These are phyloP conservation scores for Festucalex cinctus DNA, from an alignment of 2,113 vertebrate genomes.

Conservation along the genomic window DNA sequence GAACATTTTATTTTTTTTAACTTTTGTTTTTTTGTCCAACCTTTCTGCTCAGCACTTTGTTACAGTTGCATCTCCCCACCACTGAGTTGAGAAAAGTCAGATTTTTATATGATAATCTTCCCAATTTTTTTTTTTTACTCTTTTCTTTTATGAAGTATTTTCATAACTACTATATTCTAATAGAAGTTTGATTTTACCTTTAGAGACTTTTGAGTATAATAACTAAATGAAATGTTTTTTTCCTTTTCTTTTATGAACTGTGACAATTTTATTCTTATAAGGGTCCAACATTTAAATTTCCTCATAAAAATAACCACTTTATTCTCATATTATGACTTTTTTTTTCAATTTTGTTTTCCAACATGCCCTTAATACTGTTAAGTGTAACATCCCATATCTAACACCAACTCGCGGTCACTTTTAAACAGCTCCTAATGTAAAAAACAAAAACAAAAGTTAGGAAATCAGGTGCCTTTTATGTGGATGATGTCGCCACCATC, in stretches of 20 bases:
- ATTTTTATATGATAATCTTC: not conserved
- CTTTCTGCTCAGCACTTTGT: not conserved
- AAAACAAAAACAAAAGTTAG: not conserved
- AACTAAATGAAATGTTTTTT: too few relatives aligned
- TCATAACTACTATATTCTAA: too few relatives aligned
- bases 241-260: too few relatives aligned
- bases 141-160: not conserved
- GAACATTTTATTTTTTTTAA: not conserved
- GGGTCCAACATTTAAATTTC: too few relatives aligned
- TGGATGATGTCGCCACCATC: slow-evolving; percentile 1
- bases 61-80: not conserved
- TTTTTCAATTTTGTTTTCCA: too few relatives aligned
- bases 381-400: not conserved
- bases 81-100: not conserved
- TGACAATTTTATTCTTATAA: too few relatives aligned
- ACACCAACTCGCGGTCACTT: not conserved
- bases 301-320: too few relatives aligned
- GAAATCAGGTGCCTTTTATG: not conserved
- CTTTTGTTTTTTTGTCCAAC: not conserved
- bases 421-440: not conserved
- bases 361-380: too few relatives aligned
- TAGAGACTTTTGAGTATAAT: too few relatives aligned
- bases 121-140: not conserved
- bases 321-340: too few relatives aligned
- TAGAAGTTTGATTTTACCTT: too few relatives aligned